Evolutionary conservation across 1,140 invertebrate genomes (phyloP).

Genomic region (Schlechtendalia chinensis): DNA sequence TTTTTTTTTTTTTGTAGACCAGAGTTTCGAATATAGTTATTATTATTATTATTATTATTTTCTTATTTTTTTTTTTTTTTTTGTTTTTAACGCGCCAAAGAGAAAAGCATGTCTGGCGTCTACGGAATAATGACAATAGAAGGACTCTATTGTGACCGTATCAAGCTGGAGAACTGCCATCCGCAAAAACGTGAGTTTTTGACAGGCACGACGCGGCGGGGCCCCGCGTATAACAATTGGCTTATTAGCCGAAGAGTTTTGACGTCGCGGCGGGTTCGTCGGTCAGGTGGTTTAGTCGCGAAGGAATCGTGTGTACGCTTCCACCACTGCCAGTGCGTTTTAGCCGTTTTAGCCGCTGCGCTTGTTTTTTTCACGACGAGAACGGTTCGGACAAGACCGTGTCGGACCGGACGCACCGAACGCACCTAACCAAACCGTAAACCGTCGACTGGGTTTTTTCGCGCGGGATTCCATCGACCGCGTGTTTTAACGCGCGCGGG

Average conservation of each 20-base stretch:
- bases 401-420: background rate
- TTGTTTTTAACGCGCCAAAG: background rate
- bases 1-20: conserved; percentile 7
- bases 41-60: background rate
- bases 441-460: background rate
- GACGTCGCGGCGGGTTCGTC: conserved; percentile 4
- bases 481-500: background rate
- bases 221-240: background rate
- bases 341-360: too few species aligned
- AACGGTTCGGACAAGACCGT: background rate
- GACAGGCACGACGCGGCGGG: conserved; percentile 12
- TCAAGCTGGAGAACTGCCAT: conserved; percentile 41
- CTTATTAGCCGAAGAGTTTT: conserved; percentile 29
- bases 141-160: conserved; percentile 28
- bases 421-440: too few species aligned
- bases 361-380: too few species aligned
- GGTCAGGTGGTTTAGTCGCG: background rate
- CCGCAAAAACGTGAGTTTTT: conserved; percentile 38
- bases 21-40: conserved; percentile 22
- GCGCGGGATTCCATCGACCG: background rate
- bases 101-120: conserved; percentile 8
- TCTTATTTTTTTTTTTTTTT: background rate
- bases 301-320: too few species aligned
- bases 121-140: conserved; percentile 4
- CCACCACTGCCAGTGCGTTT: too few species aligned